Evolutionary conservation across 2,113 vertebrate species (phyloP), one percentile per base, ranked within the genome.

Genomic region (Jaculus jaculus): DNA sequence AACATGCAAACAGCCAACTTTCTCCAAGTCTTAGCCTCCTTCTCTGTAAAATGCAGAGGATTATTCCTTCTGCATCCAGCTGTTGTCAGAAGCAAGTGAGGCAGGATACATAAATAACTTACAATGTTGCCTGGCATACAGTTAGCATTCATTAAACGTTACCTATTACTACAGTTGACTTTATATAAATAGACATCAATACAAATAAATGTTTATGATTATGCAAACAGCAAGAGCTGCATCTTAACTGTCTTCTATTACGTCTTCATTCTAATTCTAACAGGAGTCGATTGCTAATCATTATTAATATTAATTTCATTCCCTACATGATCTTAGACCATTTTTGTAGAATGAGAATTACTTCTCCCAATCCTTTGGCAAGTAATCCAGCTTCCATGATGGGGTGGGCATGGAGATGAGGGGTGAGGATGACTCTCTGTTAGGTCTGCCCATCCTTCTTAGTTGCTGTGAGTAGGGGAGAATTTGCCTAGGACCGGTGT

Each of bases 401-500:
- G 51, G 32, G 32, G 58, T 37, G 85, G 20, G 68, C 28, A 71
- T 47, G 73, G 54, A 26, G 47, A 69, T 47, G n/a, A n/a, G 30
- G 63, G 24, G 73, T 24, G 68, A 69, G 54, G 90, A 30, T 2
- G 69, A 11, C 39, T 74, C 20, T 68, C 37, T 16, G 82, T 91
- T n/a, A 37, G 15, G 16, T 30, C 63, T 81, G 77, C 74, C 37
- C 39, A 0, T 42, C 65, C 85, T 75, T 71, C 77, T 89, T 77
- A 47, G 30, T 51, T 58, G 63, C 47, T 61, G 28, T 20, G 32
- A 83, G 65, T 39, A 78, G 3, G 21, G 54, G 63, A 80, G 69
- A 79, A 94, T 91, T 94, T 95, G 86, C 95, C 90, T 84, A 85
- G 80, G 47, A 4, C 42, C 37, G 32, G 32, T 63, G 78, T n/a